These are phyloP conservation scores for Paralvinella palmiformis DNA, from an alignment of 1,140 invertebrate species.

Conservation along the genomic window DNA sequence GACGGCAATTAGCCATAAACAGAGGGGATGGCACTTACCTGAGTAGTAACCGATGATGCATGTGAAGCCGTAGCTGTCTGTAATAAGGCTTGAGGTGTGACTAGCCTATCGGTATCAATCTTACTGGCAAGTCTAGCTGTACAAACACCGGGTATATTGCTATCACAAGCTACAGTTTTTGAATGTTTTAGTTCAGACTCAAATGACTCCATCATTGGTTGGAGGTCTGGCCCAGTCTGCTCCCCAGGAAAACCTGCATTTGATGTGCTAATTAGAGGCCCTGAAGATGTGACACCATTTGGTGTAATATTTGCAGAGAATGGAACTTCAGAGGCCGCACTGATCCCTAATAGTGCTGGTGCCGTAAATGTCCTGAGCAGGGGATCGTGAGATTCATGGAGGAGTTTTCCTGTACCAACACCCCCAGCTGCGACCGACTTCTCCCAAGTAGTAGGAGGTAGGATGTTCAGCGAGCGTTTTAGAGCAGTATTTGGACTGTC, in stretches of 20 bases:
- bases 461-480: conserved; percentile 10
- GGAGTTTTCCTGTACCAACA: neutral
- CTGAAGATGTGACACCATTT: too few relatives aligned
- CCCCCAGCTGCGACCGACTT: neutral
- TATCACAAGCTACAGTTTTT: too few relatives aligned
- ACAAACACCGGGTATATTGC: too few relatives aligned
- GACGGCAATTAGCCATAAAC: neutral
- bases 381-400: neutral
- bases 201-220: too few relatives aligned
- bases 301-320: neutral
- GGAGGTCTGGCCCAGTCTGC: too few relatives aligned
- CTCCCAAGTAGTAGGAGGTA: neutral
- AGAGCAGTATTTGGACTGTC: conserved; percentile 18
- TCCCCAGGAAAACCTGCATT: too few relatives aligned
- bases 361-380: neutral
- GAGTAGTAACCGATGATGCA: neutral
- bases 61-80: neutral
- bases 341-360: neutral
- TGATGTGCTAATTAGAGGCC: too few relatives aligned
- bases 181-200: too few relatives aligned
- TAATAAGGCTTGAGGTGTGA: neutral
- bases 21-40: neutral
- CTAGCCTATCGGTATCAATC: too few relatives aligned
- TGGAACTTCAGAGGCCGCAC: neutral
- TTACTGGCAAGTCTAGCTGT: too few relatives aligned